Evolutionary conservation across 1,140 invertebrate genomes (phyloP).

Genomic region (Eurytemora carolleeae): DNA sequence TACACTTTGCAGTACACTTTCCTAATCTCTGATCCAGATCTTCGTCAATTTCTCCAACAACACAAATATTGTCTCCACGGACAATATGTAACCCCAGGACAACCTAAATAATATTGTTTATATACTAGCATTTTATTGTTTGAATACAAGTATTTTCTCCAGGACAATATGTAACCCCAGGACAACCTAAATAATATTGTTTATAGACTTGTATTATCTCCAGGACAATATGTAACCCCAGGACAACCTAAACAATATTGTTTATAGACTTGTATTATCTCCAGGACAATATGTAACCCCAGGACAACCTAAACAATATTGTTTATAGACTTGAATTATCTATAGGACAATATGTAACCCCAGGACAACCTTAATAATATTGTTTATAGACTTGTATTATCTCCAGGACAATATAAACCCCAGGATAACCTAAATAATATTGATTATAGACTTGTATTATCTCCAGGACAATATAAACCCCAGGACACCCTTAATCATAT

Average conservation of each 20-base stretch:
- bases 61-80: conserved; percentile 14
- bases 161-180: conserved; percentile 1
- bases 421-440: not conserved
- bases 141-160: too few species aligned
- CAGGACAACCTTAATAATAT: not conserved
- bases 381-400: not conserved
- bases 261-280: too few species aligned
- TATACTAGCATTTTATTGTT: too few species aligned
- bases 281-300: conserved; percentile 15
- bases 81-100: conserved; percentile 15
- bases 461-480: conserved; percentile 15
- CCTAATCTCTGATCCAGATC: conserved; percentile 19
- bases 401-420: not conserved
- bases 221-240: not conserved
- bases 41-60: conserved; percentile 20
- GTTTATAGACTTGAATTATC: too few species aligned
- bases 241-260: not conserved
- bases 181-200: not conserved
- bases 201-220: not conserved
- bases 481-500: conserved; percentile 11
- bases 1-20: too few species aligned
- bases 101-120: too few species aligned
- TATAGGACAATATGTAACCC: too few species aligned
- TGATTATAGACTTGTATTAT: too few species aligned
- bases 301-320: conserved; percentile 14